Evolutionary conservation across 2,113 vertebrate genomes (phyloP), one percentile per base, ranked within the genome.

Genomic region (Stegastes partitus): DNA sequence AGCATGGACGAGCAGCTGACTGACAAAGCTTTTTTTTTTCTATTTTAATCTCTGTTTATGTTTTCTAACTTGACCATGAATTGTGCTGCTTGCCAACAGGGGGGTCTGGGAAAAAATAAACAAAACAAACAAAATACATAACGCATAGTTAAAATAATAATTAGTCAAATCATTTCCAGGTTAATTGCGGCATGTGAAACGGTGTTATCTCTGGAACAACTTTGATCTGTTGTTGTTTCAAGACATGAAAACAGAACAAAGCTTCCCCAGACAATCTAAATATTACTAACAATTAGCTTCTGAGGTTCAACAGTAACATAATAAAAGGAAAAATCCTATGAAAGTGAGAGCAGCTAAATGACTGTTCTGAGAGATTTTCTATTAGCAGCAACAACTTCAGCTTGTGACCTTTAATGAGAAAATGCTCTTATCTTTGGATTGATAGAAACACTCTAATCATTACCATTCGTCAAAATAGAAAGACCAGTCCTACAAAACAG

Each of bases 381-480:
- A 68, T 81, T 79, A 83, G 47, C 28, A 3, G 22, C 8, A 63
- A 72, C 49, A 61, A 83, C 65, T 73, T 15, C 18, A 66, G 79
- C 37, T 31, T 64, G 42, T 87, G 73, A 75, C 68, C 66, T 66
- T 64, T 82, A 66, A 80, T 86, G 77, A 74, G 82, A 71, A 79
- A 77, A 79, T 28, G 62, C 82, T 82, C 68, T 85, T 62, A 87
- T 82, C 58, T 65, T 39, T 70, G 26, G 61, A 75, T 34, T 45
- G 61, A 82, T 71, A 57, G 70, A 79, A 81, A 72, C 77, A 54
- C 25, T 76, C 28, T 68, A 14, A 66, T 87, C 65, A 67, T 74
- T 64, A 53, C 31, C 64, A 67, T 84, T 83, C 12, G 69, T 87
- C 80, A 87, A 84, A 85, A 81, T 22, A 77, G 10, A 57, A 77